These are phyloP conservation scores for Aradus depressus DNA, from an alignment of 2,888 invertebrate genomes.

Conservation along the genomic window DNA sequence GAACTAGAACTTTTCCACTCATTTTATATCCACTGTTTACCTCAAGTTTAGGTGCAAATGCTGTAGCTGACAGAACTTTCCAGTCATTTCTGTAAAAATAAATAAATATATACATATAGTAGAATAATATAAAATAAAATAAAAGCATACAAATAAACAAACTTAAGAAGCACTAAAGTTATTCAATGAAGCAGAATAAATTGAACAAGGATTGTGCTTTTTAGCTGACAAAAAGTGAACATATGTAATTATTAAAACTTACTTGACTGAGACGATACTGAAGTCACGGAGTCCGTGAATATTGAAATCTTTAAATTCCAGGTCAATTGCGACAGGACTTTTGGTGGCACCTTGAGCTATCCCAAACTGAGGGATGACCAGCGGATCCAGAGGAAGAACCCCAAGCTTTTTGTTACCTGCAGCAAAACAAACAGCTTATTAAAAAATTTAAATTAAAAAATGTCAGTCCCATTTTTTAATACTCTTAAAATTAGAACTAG, in stretches of 20 bases:
- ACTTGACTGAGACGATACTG: background rate
- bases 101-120: background rate
- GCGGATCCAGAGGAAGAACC: slow-evolving; percentile 30
- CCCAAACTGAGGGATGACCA: slow-evolving; percentile 25
- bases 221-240: too few species aligned
- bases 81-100: slow-evolving; percentile 6
- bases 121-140: background rate
- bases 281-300: background rate
- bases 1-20: slow-evolving; percentile 30
- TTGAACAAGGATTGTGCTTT: too few species aligned
- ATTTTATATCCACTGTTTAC: slow-evolving; percentile 32
- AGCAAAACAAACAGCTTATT: too few species aligned
- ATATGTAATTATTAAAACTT: too few species aligned
- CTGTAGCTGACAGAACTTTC: background rate
- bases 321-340: background rate
- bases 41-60: slow-evolving; percentile 5
- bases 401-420: slow-evolving; percentile 18
- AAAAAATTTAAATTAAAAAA: too few species aligned
- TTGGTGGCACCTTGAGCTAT: background rate
- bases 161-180: too few species aligned
- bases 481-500: too few species aligned
- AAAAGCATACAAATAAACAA: background rate
- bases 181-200: too few species aligned
- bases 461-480: too few species aligned
- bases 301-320: background rate